A percentile compares a stretch with the other conserved stretches of the same genome.
These are phyloP conservation scores for Aporophyla nigra DNA, from an alignment of 2,888 invertebrate genomes.

Conservation along the genomic window DNA sequence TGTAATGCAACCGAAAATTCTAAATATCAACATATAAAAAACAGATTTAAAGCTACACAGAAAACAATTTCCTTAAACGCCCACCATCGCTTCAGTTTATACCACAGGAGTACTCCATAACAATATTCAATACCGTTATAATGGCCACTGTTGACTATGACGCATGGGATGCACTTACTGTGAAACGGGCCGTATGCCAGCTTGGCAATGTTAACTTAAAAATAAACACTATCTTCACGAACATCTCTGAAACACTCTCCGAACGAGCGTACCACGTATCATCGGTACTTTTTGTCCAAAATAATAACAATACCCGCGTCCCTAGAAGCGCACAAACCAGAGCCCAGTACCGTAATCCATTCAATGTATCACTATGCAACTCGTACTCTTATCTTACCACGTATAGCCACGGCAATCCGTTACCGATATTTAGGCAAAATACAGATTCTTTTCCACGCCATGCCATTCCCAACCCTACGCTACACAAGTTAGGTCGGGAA, in stretches of 20 bases:
- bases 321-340: constrained; percentile 75
- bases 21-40: background rate
- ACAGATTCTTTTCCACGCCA: constrained; percentile 79
- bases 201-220: constrained; percentile 59
- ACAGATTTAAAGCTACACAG: background rate
- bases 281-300: constrained; percentile 60
- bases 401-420: constrained; percentile 88
- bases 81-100: constrained; percentile 19
- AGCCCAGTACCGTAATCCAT: constrained; percentile 85
- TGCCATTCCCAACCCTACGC: constrained; percentile 76
- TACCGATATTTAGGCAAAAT: constrained; percentile 90
- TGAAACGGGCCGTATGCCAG: constrained; percentile 60
- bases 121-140: constrained; percentile 47
- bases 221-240: constrained; percentile 57
- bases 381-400: constrained; percentile 86
- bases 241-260: constrained; percentile 35
- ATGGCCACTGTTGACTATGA: constrained; percentile 57
- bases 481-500: constrained; percentile 71
- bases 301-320: constrained; percentile 70
- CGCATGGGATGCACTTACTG: constrained; percentile 58
- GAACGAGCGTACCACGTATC: constrained; percentile 24
- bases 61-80: constrained; percentile 18
- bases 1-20: background rate
- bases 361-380: constrained; percentile 88
- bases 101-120: constrained; percentile 33